Percentiles rank a stretch among this genome's conserved stretches.
phyloP scores from a whole-genome alignment of 2,888 invertebrate species.

The Latrodectus elegans region DNA sequence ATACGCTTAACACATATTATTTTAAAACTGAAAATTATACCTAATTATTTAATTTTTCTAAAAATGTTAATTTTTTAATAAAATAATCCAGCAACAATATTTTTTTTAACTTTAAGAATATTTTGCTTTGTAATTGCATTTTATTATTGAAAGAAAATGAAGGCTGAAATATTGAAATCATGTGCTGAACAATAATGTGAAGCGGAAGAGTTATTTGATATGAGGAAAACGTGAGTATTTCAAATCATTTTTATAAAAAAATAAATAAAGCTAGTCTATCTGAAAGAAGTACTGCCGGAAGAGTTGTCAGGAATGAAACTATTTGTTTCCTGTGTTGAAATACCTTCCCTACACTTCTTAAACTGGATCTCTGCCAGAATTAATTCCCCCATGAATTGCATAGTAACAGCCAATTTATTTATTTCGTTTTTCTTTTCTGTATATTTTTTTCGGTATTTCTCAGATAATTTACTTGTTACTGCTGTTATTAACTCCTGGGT shows the following conservation, averaged over 20 bases:
- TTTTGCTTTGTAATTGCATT: too few species aligned
- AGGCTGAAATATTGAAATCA: too few species aligned
- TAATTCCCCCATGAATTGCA: neutral
- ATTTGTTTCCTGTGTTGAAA: neutral
- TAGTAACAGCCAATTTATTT: neutral
- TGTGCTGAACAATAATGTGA: too few species aligned
- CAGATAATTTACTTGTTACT: conserved; percentile 34
- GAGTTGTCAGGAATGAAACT: neutral
- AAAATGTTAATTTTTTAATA: too few species aligned
- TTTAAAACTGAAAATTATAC: too few species aligned
- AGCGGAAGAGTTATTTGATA: too few species aligned
- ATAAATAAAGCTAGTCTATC: neutral
- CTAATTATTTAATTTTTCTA: too few species aligned
- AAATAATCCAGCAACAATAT: too few species aligned
- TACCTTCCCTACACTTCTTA: neutral
- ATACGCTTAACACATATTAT: too few species aligned
- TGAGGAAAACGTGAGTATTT: too few species aligned
- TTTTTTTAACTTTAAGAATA: too few species aligned
- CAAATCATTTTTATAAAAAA: neutral
- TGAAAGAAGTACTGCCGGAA: neutral
- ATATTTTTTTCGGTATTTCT: neutral
- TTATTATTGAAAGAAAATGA: too few species aligned
- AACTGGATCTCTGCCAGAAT: conserved; percentile 1
- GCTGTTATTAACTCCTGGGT: conserved; percentile 29
- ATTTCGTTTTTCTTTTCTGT: neutral